Base-by-base conservation (phyloP, 2,113 vertebrate species). In the Sapajus apella region DNA sequence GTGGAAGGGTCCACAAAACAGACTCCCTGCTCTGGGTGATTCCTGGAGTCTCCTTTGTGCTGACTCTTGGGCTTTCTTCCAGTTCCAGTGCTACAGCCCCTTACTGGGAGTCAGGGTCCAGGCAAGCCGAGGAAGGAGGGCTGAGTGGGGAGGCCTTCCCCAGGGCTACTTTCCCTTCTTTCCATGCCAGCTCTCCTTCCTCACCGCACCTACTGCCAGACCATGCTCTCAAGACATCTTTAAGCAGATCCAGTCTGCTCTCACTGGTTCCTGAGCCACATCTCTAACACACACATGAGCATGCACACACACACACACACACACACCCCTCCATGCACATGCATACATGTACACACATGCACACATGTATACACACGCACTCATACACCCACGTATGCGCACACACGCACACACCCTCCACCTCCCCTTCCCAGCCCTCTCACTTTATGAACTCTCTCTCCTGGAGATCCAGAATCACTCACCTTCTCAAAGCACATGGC, bases 1-100 rank as follows among this genome's bases (percentile, higher is more conserved):
- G 1, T 11, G 47, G 16, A 58, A 12, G 4, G 0, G 66, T 40
- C 43, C 47, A n/a, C 8, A 30, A 68, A 61, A 13, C 0, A 1
- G 86, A 47, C 30, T 87, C 13, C 58, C 23, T 6, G 1, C 40
- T 18, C 30, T 86, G 20, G n/a, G 43, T 27, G 45, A 14, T 5
- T 77, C 50, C 43, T 7, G 0, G 5, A 70, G 55, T 35, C 68
- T 40, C 35, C 43, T n/a, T 8, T 14, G 25, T 77, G 70, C 81
- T 21, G n/a, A 32, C 18, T 73, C n/a, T 45, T 6, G 0, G 35
- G 55, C 8, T 66, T 75, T 40, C 82, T 14, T 93, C 52, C 30
- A 6, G 11, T 50, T 40, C 23, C 47, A 76, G 37, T 3, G 17
- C 35, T 32, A 2, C 6, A 40, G 55, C 1, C 20, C 50, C n/a